phyloP scores from a whole-genome alignment of 2,797 vertebrate species.

The Sparidentex hasta region DNA sequence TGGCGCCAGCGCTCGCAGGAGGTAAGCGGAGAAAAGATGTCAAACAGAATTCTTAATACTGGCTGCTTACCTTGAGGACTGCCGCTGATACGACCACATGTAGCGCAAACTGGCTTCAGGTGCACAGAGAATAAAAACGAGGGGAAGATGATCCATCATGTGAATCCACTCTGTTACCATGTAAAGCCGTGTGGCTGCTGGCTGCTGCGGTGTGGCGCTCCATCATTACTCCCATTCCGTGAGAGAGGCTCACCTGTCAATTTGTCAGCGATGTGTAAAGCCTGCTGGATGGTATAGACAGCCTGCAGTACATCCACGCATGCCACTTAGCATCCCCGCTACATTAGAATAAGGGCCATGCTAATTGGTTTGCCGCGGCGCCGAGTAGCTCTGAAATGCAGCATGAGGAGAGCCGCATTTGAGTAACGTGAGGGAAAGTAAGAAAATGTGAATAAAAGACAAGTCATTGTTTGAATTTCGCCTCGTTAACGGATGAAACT shows the following conservation, averaged over 20 bases:
- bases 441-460: not conserved
- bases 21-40: conserved; percentile 8
- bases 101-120: not conserved
- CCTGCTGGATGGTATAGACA: conserved; percentile 40
- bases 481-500: not conserved
- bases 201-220: conserved; percentile 2
- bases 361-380: conserved; percentile 45
- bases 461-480: not conserved
- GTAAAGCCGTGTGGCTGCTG: conserved; percentile 1
- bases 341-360: conserved; percentile 12
- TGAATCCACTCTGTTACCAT: conserved; percentile 11
- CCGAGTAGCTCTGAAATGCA: conserved; percentile 24
- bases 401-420: not conserved
- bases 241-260: conserved; percentile 66
- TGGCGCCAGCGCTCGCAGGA: not conserved
- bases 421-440: not conserved
- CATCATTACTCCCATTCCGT: conserved; percentile 66
- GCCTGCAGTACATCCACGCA: conserved; percentile 14
- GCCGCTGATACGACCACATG: not conserved
- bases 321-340: conserved; percentile 39
- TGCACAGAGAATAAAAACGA: conserved; percentile 3
- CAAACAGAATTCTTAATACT: conserved; percentile 42
- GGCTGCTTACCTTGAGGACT: not conserved
- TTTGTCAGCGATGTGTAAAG: conserved; percentile 34
- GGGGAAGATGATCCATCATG: not conserved